Evolutionary conservation across 1,140 invertebrate species (phyloP), one percentile per base, ranked within the genome.

Genomic region (Diorhabda carinulata): DNA sequence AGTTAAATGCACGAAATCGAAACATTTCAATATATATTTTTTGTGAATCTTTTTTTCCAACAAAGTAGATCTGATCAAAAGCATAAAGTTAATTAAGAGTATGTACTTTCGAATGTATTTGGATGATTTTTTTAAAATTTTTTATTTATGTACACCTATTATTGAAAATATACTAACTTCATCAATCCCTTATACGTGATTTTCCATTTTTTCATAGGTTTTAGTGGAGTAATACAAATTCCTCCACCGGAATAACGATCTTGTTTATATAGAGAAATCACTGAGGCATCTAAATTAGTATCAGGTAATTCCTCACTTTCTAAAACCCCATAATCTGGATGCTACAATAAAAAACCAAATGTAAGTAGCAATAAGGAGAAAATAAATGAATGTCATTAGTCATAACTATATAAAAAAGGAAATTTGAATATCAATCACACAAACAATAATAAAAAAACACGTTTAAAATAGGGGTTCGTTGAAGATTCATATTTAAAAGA

Each of bases 151-250:
- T 25, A 25, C 60, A 43, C 9, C 25, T 43, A 7, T 43, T 2
- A 64, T 4, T 56, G 5, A 52, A 56, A n/a, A 43, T 41, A 9
- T 59, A 56, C 9, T 77, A 78, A 89, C 89, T 84, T 86, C 84
- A 90, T 86, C 75, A 86, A 82, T 47, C 89, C 89, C 68, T 84
- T 83, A 77, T 87, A 91, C 3, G 81, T 74, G 0, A 91, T 70
- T 60, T 81, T 84, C 90, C 90, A 92, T 68, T 81, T 84, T 72
- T 85, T 84, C 89, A 91, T 91, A 2, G 89, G 86, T 72, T 86
- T 83, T 0, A 89, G 77, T 0, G 87, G 85, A 40, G 83, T 83
- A 8, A 90, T 82, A 42, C 78, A 80, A n/a, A 91, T 80, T 0
- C 89, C 90, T 73, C 88, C 89, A 5, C 87, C 88, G 9, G 86